Percentiles rank a stretch among this genome's conserved stretches.
phyloP scores from a whole-genome alignment of 2,888 invertebrate species.

The Teleogryllus oceanicus region DNA sequence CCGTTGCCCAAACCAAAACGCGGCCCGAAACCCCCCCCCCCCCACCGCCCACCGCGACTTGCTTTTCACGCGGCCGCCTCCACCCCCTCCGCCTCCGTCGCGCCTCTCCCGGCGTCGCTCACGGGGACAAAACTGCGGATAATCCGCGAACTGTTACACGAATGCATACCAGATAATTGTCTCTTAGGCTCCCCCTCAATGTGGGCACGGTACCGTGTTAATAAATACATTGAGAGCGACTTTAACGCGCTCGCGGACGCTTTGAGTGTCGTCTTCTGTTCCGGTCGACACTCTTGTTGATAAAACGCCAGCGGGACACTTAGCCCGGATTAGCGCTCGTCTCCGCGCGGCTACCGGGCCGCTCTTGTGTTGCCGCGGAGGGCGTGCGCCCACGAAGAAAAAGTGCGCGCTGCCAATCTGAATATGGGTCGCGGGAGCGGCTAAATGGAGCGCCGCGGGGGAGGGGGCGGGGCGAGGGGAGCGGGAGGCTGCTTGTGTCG shows the following conservation, averaged over 20 bases:
- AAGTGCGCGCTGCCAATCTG: background rate
- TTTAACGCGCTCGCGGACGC: slow-evolving; percentile 6
- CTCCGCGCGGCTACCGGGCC: background rate
- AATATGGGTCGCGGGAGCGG: background rate
- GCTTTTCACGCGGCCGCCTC: background rate
- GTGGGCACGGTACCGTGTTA: slow-evolving; percentile 9
- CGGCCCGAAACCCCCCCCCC: background rate
- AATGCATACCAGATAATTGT: slow-evolving; percentile 8
- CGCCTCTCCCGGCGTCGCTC: background rate
- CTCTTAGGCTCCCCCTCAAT: background rate
- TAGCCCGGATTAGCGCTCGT: background rate
- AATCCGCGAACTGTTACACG: slow-evolving; percentile 2
- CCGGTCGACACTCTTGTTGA: slow-evolving; percentile 3
- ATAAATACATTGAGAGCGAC: slow-evolving; percentile 18
- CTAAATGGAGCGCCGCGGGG: background rate
- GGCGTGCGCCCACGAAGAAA: background rate
- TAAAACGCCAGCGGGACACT: background rate
- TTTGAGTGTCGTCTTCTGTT: slow-evolving; percentile 8
- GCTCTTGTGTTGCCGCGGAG: background rate
- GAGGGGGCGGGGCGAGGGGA: background rate
- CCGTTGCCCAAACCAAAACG: background rate
- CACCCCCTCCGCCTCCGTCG: background rate
- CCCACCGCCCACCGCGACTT: background rate
- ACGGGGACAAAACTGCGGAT: background rate
- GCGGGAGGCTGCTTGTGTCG: background rate